Percentiles rank a stretch among this genome's conserved stretches.
These are phyloP conservation scores for Agonopterix arenella DNA, from an alignment of 2,888 invertebrate species.

Conservation along the genomic window DNA sequence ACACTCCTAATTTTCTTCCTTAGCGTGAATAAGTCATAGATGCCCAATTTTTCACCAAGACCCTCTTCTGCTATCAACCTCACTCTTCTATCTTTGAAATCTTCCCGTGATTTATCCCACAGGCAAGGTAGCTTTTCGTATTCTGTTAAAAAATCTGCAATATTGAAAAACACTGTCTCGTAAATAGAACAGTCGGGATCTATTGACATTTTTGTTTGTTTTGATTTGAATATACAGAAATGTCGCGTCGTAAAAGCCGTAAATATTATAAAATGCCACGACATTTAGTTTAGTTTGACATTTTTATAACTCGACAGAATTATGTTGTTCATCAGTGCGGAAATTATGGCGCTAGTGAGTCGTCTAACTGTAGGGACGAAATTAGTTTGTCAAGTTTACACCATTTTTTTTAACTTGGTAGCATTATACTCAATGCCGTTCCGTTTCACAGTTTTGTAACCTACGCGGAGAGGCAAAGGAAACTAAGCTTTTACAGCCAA, in stretches of 20 bases:
- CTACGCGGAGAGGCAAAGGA: too few relatives aligned
- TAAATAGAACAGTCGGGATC: background rate
- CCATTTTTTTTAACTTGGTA: too few relatives aligned
- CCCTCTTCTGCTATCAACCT: slow-evolving; percentile 2
- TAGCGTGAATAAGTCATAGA: slow-evolving; percentile 1
- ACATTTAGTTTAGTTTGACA: too few relatives aligned
- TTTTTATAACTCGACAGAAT: too few relatives aligned
- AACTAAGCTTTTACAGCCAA: too few relatives aligned
- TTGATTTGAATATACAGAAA: background rate
- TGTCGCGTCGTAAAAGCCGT: background rate
- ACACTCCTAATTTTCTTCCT: slow-evolving; percentile 7
- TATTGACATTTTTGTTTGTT: slow-evolving; percentile 2
- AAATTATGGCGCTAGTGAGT: too few relatives aligned
- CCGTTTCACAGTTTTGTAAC: too few relatives aligned
- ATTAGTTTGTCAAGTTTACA: too few relatives aligned
- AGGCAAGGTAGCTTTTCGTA: slow-evolving; percentile 5
- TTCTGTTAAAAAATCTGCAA: slow-evolving; percentile 4
- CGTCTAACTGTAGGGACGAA: too few relatives aligned
- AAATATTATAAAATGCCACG: background rate
- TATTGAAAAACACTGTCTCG: slow-evolving; percentile 5
- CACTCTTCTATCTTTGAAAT: slow-evolving; percentile 2
- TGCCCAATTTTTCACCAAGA: slow-evolving; percentile 4
- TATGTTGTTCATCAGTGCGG: too few relatives aligned
- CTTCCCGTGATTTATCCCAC: slow-evolving; percentile 1
- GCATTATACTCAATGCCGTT: too few relatives aligned